Percentiles rank a stretch among this genome's conserved stretches.
phyloP scores from a whole-genome alignment of 2,797 vertebrate genomes.

The Chelonia mydas region DNA sequence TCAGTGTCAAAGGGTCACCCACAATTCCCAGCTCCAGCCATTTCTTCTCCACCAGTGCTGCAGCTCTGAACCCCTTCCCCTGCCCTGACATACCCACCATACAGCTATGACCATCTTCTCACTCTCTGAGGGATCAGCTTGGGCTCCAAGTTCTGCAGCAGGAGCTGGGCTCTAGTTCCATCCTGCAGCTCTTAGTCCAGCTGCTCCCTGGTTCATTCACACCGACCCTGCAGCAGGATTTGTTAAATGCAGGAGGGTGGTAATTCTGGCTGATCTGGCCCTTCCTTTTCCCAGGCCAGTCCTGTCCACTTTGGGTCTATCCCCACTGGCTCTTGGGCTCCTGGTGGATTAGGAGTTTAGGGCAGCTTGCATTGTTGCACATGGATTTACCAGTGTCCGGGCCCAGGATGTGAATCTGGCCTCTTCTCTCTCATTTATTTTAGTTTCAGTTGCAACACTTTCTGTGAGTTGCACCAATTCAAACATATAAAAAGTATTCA shows the following conservation, averaged over 20 bases:
- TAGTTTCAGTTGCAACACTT: fast-evolving
- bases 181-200: not conserved
- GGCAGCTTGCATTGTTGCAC: not conserved
- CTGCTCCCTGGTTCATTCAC: too few relatives aligned
- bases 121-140: not conserved
- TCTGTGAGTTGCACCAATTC: not conserved
- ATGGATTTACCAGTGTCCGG: not conserved
- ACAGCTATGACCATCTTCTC: not conserved
- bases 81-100: not conserved
- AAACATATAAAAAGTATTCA: not conserved
- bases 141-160: not conserved
- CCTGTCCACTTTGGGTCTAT: not conserved
- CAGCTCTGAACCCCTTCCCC: not conserved
- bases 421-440: not conserved
- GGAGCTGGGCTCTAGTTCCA: not conserved
- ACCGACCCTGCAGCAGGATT: too few relatives aligned
- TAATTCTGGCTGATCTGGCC: not conserved
- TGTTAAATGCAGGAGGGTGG: not conserved
- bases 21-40: not conserved
- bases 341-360: not conserved
- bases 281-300: not conserved
- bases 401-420: not conserved
- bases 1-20: not conserved
- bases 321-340: not conserved
- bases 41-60: not conserved